Conservation (phyloP, 2,113 vertebrate genomes). For the Pelvicachromis taeniatus region DNA sequence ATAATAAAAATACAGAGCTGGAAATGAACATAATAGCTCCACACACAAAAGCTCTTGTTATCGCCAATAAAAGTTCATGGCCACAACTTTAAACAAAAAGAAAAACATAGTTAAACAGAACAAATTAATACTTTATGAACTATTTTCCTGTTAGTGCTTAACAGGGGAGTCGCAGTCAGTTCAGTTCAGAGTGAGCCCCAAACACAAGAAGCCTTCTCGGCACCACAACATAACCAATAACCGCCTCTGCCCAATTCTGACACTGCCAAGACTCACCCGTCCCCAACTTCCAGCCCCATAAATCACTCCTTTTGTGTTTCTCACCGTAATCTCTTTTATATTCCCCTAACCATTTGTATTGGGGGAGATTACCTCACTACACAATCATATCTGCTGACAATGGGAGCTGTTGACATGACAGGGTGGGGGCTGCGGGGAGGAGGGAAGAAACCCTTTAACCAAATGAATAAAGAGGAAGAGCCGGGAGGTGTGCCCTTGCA, state of each 20-base stretch:
- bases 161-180: neutral
- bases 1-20: neutral
- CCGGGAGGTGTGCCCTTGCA: conserved; percentile 19
- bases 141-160: neutral
- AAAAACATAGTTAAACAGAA: neutral
- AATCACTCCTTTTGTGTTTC: conserved; percentile 61
- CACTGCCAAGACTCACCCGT: conserved; percentile 11
- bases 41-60: neutral
- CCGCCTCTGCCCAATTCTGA: neutral
- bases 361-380: conserved; percentile 44
- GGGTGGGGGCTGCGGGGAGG: neutral
- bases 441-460: neutral
- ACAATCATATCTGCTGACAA: conserved; percentile 61
- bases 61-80: neutral
- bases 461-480: conserved; percentile 35
- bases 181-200: neutral
- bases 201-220: neutral
- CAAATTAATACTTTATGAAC: neutral
- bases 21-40: neutral
- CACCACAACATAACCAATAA: neutral
- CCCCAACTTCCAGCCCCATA: conserved; percentile 52
- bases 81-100: neutral
- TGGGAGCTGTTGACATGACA: conserved; percentile 52
- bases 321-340: conserved; percentile 47
- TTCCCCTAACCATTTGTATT: conserved; percentile 47